Conservation (phyloP, 2,113 vertebrate species). For the Uria aalge region DNA sequence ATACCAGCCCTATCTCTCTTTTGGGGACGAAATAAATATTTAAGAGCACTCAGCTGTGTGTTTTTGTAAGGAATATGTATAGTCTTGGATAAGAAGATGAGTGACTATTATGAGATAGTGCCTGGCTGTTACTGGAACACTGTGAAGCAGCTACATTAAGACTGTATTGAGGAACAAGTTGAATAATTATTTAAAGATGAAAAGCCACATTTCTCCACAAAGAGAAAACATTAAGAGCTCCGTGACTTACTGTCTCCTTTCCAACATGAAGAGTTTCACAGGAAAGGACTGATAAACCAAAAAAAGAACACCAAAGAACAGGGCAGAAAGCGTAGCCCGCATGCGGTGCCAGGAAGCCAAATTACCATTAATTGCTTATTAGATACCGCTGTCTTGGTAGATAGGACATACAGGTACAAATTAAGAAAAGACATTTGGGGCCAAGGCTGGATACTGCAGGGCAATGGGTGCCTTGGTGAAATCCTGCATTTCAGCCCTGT, state of each 20-base stretch:
- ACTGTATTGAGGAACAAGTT: not conserved
- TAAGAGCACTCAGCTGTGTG: not conserved
- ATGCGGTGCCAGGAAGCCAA: not conserved
- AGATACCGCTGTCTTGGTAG: not conserved
- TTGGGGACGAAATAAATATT: not conserved
- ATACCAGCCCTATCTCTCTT: not conserved
- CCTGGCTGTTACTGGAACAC: slow-evolving; percentile 6
- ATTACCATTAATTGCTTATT: not conserved
- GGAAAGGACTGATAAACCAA: not conserved
- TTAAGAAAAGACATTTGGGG: not conserved
- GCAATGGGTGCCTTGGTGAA: not conserved
- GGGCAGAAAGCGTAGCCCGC: not conserved
- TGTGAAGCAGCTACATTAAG: not conserved
- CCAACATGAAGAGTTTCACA: not conserved
- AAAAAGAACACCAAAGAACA: not conserved
- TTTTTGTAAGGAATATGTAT: slow-evolving; percentile 5
- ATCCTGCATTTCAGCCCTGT: not conserved
- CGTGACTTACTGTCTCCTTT: not conserved
- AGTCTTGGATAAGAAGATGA: slow-evolving; percentile 28
- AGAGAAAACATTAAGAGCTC: not conserved
- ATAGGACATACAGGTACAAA: not conserved
- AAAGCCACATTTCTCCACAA: not conserved
- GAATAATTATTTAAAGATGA: slow-evolving; percentile 28
- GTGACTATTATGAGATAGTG: not conserved
- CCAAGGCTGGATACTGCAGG: not conserved